Base-by-base conservation (phyloP, 2,888 invertebrate species). In the Cactoblastis cactorum region DNA sequence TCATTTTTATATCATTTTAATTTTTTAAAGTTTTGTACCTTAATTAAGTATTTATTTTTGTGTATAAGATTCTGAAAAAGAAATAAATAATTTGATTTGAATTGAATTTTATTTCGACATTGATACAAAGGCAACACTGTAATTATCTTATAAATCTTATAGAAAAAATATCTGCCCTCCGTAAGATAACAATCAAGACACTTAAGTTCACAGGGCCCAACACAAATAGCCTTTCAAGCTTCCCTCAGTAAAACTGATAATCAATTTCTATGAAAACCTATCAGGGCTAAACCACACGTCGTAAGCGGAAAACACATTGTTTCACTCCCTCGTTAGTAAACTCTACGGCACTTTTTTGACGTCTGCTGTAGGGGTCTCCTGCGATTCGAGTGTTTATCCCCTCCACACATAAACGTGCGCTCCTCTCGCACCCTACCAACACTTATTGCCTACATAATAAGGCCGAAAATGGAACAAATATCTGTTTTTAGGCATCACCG, bases 331-430 rank as follows among this genome's bases (percentile, higher is more conserved):
- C 84, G 85, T 84, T 85, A 85, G 79, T 71, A 76, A 81, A 76
- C 80, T 80, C 73, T 62, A 69, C 71, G 71, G 71, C 74, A 79
- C 78, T 83, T 85, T 86, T 84, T 83, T 82, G 83, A 81, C 85
- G 81, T 84, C 80, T 83, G 76, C 77, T 76, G 69, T 79, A 80
- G 79, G 80, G 80, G 76, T 77, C 77, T 78, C 78, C 62, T 69
- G 73, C 65, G 71, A 77, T 77, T 80, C 74, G 71, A 82, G 77
- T 77, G 73, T 74, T 77, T 75, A 68, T n/a, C 68, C 66, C 65
- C 62, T 58, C 63, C 52, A 69, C 59, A 59, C 52, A 65, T 58
- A 64, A 61, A 67, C n/a, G n/a, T 70, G 59, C 70, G 46, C 67
- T 63, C 56, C 58, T 47, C 43, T 53, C 62, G 67, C 61, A 51